Evolutionary conservation across 1,140 invertebrate genomes (phyloP).

Genomic region (Sycophaga agraensis): DNA sequence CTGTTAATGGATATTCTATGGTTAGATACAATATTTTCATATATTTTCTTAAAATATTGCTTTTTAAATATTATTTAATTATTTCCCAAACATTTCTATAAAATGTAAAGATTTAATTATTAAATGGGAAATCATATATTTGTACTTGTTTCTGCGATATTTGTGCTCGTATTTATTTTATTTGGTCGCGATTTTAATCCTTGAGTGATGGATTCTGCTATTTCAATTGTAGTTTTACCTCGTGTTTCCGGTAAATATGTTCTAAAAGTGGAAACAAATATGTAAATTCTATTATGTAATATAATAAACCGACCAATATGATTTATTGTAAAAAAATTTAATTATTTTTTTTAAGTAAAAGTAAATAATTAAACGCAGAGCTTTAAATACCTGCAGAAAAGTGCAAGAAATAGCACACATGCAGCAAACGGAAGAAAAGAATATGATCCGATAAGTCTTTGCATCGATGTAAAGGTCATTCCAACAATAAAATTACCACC

Average conservation of each 20-base stretch:
- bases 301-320: neutral
- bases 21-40: no score
- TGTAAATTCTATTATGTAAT: neutral
- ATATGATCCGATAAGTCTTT: constrained; percentile 65
- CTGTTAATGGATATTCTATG: no score
- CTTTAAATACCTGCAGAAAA: constrained; percentile 63
- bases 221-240: constrained; percentile 64
- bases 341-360: neutral
- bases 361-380: neutral
- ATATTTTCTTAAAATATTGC: no score
- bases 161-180: neutral
- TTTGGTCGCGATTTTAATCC: constrained; percentile 45
- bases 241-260: constrained; percentile 73
- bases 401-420: constrained; percentile 61
- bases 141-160: neutral
- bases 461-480: constrained; percentile 73
- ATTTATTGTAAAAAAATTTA: neutral
- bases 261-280: constrained; percentile 45
- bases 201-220: constrained; percentile 51
- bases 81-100: no score
- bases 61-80: no score
- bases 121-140: neutral
- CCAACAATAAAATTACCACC: constrained; percentile 86
- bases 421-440: constrained; percentile 72
- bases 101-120: no score